phyloP scores from a whole-genome alignment of 2,113 vertebrate species.

The Podarcis muralis region DNA sequence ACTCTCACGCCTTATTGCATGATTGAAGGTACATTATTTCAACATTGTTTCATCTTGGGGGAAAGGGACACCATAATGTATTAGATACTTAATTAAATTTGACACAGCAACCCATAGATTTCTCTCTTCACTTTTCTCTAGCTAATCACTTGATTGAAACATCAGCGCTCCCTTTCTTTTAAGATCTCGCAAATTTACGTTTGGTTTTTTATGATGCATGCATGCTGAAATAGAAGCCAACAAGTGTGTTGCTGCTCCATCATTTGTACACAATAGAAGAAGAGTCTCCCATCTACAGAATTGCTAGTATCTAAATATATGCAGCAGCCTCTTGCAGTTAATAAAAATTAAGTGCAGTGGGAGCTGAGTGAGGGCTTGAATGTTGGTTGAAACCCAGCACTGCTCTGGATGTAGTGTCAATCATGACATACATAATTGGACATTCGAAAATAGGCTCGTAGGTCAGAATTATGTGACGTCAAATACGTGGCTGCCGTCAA shows the following conservation, averaged over 20 bases:
- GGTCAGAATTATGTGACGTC: no score
- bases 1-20: neutral
- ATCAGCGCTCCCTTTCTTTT: neutral
- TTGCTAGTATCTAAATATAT: neutral
- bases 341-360: neutral
- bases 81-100: neutral
- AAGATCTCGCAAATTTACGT: neutral
- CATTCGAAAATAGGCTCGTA: conserved; percentile 41
- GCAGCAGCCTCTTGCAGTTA: neutral
- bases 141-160: conserved; percentile 9
- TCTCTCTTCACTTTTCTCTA: conserved; percentile 28
- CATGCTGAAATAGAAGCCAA: conserved; percentile 50
- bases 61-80: neutral
- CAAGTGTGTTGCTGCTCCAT: conserved; percentile 48
- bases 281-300: conserved; percentile 4
- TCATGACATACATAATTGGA: conserved; percentile 42
- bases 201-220: neutral
- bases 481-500: neutral
- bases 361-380: neutral
- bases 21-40: neutral
- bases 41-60: neutral
- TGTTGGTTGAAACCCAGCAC: neutral
- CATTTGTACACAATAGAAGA: conserved; percentile 68
- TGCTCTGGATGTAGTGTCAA: neutral
- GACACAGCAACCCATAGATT: neutral